Percentiles rank a stretch among this genome's conserved stretches.
These are phyloP conservation scores for Sebastolobus alascanus DNA, from an alignment of 2,797 vertebrate genomes.

Conservation along the genomic window DNA sequence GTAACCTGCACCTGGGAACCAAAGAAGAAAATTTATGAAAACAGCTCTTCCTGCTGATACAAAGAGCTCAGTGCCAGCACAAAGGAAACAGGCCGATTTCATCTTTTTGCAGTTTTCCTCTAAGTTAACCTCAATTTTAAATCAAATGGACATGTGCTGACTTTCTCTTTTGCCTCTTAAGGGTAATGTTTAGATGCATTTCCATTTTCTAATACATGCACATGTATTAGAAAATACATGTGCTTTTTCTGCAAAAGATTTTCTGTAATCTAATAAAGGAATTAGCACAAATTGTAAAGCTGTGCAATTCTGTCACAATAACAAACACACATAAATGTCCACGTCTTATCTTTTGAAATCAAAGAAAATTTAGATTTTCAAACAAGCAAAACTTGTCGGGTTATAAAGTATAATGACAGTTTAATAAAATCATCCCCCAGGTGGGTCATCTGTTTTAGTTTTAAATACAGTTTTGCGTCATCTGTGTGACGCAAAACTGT, in stretches of 20 bases:
- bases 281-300: conserved; percentile 3
- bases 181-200: conserved; percentile 13
- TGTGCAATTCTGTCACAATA: neutral
- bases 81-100: conserved; percentile 48
- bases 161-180: conserved; percentile 15
- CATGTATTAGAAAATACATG: neutral
- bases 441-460: conserved; percentile 13
- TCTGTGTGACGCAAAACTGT: conserved; percentile 7
- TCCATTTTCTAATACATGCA: conserved; percentile 21
- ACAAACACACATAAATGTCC: neutral
- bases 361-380: neutral
- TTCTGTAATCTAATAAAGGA: conserved; percentile 12
- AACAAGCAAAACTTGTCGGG: neutral
- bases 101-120: conserved; percentile 23
- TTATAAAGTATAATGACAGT: neutral
- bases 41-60: conserved; percentile 45
- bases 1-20: conserved; percentile 59
- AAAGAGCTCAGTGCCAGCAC: conserved; percentile 21
- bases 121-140: conserved; percentile 37
- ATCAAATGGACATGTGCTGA: conserved; percentile 13
- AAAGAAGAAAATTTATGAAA: conserved; percentile 56
- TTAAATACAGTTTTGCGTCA: neutral
- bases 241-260: too few relatives aligned
- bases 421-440: neutral
- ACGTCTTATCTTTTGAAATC: neutral